phyloP scores from a whole-genome alignment of 2,888 invertebrate species.

The Dermolepida albohirtum region DNA sequence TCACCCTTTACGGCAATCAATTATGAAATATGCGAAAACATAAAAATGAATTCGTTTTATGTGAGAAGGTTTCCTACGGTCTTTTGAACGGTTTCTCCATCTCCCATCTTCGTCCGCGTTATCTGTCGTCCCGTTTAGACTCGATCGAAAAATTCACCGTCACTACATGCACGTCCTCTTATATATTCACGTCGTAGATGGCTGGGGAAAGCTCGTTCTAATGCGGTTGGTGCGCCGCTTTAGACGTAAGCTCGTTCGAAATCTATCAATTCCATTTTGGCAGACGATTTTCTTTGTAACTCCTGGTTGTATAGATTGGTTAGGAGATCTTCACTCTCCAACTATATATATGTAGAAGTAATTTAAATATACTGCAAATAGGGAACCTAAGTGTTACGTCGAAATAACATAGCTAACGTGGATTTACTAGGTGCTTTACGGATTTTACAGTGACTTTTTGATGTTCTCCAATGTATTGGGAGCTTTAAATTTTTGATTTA shows the following conservation, averaged over 20 bases:
- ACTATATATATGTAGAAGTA: slow-evolving; percentile 53
- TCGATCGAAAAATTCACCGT: not conserved
- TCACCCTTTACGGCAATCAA: slow-evolving; percentile 55
- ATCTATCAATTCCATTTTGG: slow-evolving; percentile 59
- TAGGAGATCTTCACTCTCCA: slow-evolving; percentile 49
- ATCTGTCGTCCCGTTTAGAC: not conserved
- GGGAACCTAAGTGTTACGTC: slow-evolving; percentile 54
- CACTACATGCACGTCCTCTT: slow-evolving; percentile 2
- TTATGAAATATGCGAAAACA: slow-evolving; percentile 60
- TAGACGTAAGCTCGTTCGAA: slow-evolving; percentile 50
- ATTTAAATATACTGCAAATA: slow-evolving; percentile 65
- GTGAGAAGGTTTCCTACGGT: slow-evolving; percentile 53
- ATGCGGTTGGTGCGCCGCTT: slow-evolving; percentile 14
- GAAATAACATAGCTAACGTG: slow-evolving; percentile 29
- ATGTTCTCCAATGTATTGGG: no score
- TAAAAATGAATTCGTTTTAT: slow-evolving; percentile 55
- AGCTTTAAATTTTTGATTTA: no score
- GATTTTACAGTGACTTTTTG: not conserved
- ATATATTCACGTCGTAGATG: not conserved
- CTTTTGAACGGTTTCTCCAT: slow-evolving; percentile 51
- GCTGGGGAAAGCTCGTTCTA: slow-evolving; percentile 5
- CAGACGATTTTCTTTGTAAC: slow-evolving; percentile 54
- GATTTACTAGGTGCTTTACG: slow-evolving; percentile 29
- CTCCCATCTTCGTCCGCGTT: slow-evolving; percentile 35
- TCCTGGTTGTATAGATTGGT: slow-evolving; percentile 55